Base-by-base conservation (phyloP, 1,140 invertebrate genomes). In the Sesamia nonagrioides region DNA sequence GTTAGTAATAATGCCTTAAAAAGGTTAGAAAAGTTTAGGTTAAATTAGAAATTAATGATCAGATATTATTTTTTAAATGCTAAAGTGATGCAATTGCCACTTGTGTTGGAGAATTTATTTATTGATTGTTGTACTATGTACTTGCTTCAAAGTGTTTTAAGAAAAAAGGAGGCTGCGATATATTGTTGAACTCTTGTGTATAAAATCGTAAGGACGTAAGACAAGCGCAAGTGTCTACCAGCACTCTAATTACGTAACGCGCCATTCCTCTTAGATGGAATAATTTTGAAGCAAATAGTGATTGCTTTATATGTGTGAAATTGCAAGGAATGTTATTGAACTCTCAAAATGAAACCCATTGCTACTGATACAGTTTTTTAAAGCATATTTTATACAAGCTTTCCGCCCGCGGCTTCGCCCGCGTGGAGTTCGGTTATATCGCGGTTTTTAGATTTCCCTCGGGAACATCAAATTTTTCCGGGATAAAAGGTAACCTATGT, bases 1-100 rank as follows among this genome's bases (percentile, higher is more conserved):
- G 37, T n/a, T n/a, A 13, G 66, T 69, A 27, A 69, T 69, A 69
- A 69, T 69, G 66, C 40, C 66, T 48, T 50, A 50, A 69, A 33
- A 48, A 21, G 66, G 66, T 27, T 27, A 68, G 45, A 27, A 9
- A 9, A 27, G 18, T 48, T 27, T 11, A 27, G 15, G 48, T 68
- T 68, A 21, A 68, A 45, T 27, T 2, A 18, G 17, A 13, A 11
- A 33, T 50, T 69, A 69, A 50, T 69, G 42, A n/a, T 48, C 42
- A 69, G 33, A 33, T 69, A 50, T 69, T 69, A 21, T 2, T 48
- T 15, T 33, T 0, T 69, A 27, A 27, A 27, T 27, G 3, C 0
- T 45, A 45, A 9, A n/a, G 21, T 50, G 42, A 50, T 50, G 42
- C 66, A 50, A 69, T 45, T 69, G 17, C 27, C 6, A 27, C 18